phyloP scores from a whole-genome alignment of 2,797 vertebrate species.

The Myotis planiceps region DNA sequence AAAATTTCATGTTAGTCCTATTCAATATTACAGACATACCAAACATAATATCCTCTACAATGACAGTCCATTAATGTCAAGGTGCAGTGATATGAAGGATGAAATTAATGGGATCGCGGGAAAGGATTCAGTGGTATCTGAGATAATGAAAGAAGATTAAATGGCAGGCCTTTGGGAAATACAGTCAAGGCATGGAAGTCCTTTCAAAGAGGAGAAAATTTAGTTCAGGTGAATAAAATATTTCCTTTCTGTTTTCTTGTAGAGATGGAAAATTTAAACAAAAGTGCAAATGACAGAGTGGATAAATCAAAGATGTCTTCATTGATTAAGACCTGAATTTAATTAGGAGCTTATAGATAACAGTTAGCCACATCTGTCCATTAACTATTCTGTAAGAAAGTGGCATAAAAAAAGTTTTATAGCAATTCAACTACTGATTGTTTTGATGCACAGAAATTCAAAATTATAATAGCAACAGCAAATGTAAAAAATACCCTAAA shows the following conservation, averaged over 20 bases:
- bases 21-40: constrained; percentile 47
- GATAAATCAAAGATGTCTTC: constrained; percentile 53
- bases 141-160: constrained; percentile 69
- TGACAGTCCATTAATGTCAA: constrained; percentile 67
- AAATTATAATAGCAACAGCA: background rate
- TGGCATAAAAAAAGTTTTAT: background rate
- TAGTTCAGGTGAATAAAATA: background rate
- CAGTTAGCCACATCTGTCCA: background rate
- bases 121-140: constrained; percentile 57
- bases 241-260: constrained; percentile 12
- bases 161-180: constrained; percentile 62
- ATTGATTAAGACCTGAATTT: constrained; percentile 31
- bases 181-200: background rate
- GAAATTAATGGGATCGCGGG: constrained; percentile 51
- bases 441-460: constrained; percentile 23
- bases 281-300: constrained; percentile 32
- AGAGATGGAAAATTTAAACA: constrained; percentile 48
- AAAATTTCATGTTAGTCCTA: constrained; percentile 56
- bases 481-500: background rate
- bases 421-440: background rate
- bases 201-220: constrained; percentile 33
- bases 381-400: constrained; percentile 19
- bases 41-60: constrained; percentile 55
- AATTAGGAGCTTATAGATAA: constrained; percentile 29
- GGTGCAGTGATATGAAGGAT: constrained; percentile 48